Evolutionary conservation across 2,113 vertebrate species (phyloP), one percentile per base, ranked within the genome.

Genomic region (Sapajus apella): DNA sequence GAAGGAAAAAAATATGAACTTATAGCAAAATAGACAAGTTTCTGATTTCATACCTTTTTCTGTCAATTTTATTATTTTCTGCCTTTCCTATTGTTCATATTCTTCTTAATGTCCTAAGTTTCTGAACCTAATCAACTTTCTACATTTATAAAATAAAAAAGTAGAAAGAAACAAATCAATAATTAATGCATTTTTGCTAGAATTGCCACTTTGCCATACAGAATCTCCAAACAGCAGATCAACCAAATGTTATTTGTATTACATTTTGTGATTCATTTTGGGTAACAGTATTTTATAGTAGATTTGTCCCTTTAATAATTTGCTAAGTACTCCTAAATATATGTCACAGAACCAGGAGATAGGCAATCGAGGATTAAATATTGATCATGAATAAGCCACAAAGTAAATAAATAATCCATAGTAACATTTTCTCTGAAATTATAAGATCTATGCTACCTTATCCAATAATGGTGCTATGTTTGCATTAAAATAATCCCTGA

Each of bases 351-450:
- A 81, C 20, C 47, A 91, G 52, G 12, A 92, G 84, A 76, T 68
- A 92, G 5, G 50, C n/a, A 95, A 64, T n/a, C 47, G 66, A 94
- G 92, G 85, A 91, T 90, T 90, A 96, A 96, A 56, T 5, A 72
- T 1, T 70, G 45, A 96, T 94, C 50, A 55, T 70, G 23, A 27
- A 72, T 91, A 94, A 95, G 25, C 37, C 37, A 93, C 43, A 70
- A 94, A 86, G 32, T 82, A 93, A 92, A 94, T 86, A 94, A 93
- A 94, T 83, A 94, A 93, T 75, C 23, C n/a, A 70, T 27, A 70
- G 50, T n/a, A 92, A 97, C 10, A n/a, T 82, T 95, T 84, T 86
- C 40, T 92, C 32, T 83, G 58, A 96, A 94, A 90, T 79, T 56
- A 13, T 72, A 87, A 95, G 27, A 37, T 94, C 30, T 75, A 5